Conservation (phyloP, 2,113 vertebrate genomes). For the Trochalopteron elliotii region DNA sequence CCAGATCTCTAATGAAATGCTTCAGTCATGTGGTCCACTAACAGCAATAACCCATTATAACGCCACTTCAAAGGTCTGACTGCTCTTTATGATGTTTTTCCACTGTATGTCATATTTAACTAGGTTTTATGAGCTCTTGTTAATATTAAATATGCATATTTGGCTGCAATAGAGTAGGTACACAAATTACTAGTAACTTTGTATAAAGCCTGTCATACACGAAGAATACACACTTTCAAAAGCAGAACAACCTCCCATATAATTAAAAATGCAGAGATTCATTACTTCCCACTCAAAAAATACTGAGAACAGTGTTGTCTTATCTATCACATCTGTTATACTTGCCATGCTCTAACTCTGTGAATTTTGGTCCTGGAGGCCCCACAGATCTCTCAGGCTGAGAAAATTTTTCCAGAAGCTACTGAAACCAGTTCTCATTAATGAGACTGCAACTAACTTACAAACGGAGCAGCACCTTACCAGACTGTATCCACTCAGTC, state of each 20-base stretch:
- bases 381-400: neutral
- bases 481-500: neutral
- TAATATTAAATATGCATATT: neutral
- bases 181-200: neutral
- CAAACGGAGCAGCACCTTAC: neutral
- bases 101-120: constrained; percentile 14
- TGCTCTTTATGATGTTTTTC: neutral
- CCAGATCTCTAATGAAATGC: neutral
- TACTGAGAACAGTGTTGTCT: neutral
- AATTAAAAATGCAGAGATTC: constrained; percentile 9
- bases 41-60: neutral
- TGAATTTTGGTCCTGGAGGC: neutral
- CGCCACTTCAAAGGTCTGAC: neutral
- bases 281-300: neutral
- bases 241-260: neutral
- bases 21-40: neutral
- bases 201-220: neutral
- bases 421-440: neutral
- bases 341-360: neutral
- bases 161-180: neutral
- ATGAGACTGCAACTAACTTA: constrained; percentile 11
- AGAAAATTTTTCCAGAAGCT: neutral
- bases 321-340: neutral
- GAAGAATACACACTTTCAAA: constrained; percentile 22
- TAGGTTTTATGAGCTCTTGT: neutral